A percentile compares a stretch with the other conserved stretches of the same genome.
These are phyloP conservation scores for Nasonia vitripennis DNA, from an alignment of 1,140 invertebrate species.

Conservation along the genomic window DNA sequence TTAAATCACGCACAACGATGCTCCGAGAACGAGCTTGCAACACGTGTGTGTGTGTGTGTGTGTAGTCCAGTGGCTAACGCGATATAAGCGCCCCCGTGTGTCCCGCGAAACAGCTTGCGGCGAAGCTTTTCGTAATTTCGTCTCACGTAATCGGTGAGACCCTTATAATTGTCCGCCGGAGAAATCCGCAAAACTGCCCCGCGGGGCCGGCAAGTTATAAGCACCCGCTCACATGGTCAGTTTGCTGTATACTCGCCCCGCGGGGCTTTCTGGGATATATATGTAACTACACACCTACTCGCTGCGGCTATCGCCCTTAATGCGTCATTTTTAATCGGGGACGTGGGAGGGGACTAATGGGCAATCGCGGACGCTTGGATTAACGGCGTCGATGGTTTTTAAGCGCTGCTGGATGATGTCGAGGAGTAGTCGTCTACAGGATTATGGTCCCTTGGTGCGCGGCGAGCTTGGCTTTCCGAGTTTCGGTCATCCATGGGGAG, in stretches of 20 bases:
- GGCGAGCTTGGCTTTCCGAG: too few species aligned
- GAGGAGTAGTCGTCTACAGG: too few species aligned
- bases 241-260: slow-evolving; percentile 54
- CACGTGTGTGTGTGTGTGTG: neutral
- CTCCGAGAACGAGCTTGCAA: neutral
- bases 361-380: slow-evolving; percentile 56
- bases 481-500: too few species aligned
- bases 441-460: too few species aligned
- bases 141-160: slow-evolving; percentile 59
- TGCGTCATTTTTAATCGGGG: slow-evolving; percentile 69
- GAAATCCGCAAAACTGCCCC: slow-evolving; percentile 70
- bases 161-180: slow-evolving; percentile 71
- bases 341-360: slow-evolving; percentile 61
- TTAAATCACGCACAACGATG: too few species aligned
- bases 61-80: neutral
- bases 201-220: slow-evolving; percentile 63
- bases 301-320: slow-evolving; percentile 55
- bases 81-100: neutral
- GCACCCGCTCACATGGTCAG: slow-evolving; percentile 62
- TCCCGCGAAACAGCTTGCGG: slow-evolving; percentile 1
- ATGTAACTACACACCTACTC: neutral
- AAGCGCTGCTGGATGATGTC: too few species aligned
- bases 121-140: slow-evolving; percentile 51
- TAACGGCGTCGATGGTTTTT: neutral
- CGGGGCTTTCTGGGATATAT: slow-evolving; percentile 49